Conservation (phyloP, 2,888 invertebrate genomes). For the Pollenia angustigena region DNA sequence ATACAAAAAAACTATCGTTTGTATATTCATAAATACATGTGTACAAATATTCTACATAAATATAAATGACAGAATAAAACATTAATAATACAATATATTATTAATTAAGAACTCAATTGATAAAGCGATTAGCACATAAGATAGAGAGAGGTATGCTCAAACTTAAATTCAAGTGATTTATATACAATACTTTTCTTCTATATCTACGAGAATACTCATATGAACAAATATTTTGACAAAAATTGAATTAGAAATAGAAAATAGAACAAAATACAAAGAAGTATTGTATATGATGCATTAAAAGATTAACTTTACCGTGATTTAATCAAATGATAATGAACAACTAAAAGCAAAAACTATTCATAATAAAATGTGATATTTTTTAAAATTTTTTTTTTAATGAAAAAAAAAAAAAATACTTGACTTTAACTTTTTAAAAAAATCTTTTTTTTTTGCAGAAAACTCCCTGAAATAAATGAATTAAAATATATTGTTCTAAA, state of each 20-base stretch:
- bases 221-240: constrained; percentile 14
- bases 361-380: not conserved
- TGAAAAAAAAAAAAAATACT: not conserved
- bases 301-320: constrained; percentile 28
- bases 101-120: constrained; percentile 36
- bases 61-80: constrained; percentile 16
- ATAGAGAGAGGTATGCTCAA: not conserved
- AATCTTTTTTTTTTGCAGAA: too few relatives aligned
- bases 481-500: too few relatives aligned
- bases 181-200: constrained; percentile 13
- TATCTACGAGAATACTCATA: not conserved
- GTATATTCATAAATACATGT: too few relatives aligned
- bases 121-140: constrained; percentile 21
- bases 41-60: not conserved
- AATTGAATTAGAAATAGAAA: constrained; percentile 18
- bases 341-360: constrained; percentile 15
- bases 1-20: too few relatives aligned
- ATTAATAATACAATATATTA: constrained; percentile 30
- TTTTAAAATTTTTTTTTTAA: too few relatives aligned
- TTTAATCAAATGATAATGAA: constrained; percentile 56
- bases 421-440: not conserved
- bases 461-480: too few relatives aligned
- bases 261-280: constrained; percentile 5
- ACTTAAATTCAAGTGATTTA: constrained; percentile 24
- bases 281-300: not conserved